Base-by-base conservation (phyloP, 2,113 vertebrate species). In the Clarias magur region DNA sequence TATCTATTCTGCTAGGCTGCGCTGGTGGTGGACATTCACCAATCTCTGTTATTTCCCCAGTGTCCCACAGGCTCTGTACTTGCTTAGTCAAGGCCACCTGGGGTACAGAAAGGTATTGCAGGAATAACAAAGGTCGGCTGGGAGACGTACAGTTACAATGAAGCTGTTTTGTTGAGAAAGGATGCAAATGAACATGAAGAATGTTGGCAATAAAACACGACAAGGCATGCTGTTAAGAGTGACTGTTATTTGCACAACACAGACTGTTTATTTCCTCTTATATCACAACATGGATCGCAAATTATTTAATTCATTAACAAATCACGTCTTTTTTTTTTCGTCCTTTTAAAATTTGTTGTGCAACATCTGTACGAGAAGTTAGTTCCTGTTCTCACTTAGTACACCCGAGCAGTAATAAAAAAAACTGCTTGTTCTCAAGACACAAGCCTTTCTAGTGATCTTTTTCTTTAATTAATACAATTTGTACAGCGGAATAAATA, bases 71-170 rank as follows among this genome's bases (percentile, higher is more conserved):
- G 34, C 84, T 85, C 76, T 92, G 91, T 38, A 92, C 93, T 15
- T 92, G 82, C 67, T 91, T 87, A n/a, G 93, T 93, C 81, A 94
- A 88, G 38, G 76, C 79, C 15, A 92, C 93, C 93, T 94, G 68
- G 12, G n/a, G 48, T 34, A 56, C n/a, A 75, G 27, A 82, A 59
- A 53, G 30, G 42, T 72, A 72, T 56, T 42, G 57, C 48, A 62
- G n/a, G 68, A 65, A 88, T 42, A 85, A 81, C 23, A 85, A 21
- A 80, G 1, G 7, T 68, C 12, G 11, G 7, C n/a, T 60, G 21
- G 68, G 3, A 60, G 19, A 56, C 15, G 16, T 73, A 76, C 34
- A 38, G 34, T 38, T 34, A 38, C 30, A 63, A 17, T 42, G 16
- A 85, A 30, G 38, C 63, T 65, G 25, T 53, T 17, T 54, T n/a